Conservation (phyloP, 2,113 vertebrate genomes). For the Tympanuchus pallidicinctus region DNA sequence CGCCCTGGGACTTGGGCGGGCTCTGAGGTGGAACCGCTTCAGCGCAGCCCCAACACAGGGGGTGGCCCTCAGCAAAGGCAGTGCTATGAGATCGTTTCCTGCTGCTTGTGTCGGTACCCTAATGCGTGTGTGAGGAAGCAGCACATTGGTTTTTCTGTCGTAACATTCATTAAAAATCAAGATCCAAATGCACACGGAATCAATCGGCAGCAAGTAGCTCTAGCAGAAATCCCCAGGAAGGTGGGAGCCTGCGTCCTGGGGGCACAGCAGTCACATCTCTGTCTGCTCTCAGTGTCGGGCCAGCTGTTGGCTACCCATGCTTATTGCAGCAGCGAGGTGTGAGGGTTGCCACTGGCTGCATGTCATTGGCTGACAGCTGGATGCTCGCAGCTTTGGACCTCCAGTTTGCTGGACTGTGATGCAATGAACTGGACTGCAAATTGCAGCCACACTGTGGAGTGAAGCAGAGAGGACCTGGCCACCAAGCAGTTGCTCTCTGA, state of each 20-base stretch:
- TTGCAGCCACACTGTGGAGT: not conserved
- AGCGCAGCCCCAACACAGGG: rapidly evolving
- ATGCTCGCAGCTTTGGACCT: not conserved
- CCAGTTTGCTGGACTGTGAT: not conserved
- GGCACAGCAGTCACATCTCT: not conserved
- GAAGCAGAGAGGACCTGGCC: not conserved
- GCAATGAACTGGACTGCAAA: conserved; percentile 16
- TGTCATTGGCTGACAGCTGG: conserved; percentile 6
- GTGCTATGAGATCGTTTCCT: not conserved
- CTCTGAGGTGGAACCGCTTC: rapidly evolving
- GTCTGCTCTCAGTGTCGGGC: too few species aligned
- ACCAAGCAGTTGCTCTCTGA: not conserved
- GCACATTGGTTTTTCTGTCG: conserved; percentile 56
- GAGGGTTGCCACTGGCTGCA: not conserved
- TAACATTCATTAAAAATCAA: conserved; percentile 69
- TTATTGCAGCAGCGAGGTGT: not conserved
- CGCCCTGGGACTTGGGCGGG: not conserved
- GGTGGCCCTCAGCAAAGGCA: rapidly evolving
- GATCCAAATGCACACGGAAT: not conserved
- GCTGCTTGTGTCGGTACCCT: not conserved
- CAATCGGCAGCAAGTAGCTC: not conserved
- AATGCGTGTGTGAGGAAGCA: conserved; percentile 33
- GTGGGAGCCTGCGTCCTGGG: not conserved
- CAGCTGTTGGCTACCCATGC: too few species aligned
- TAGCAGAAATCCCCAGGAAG: not conserved